These are phyloP conservation scores for Tachycineta bicolor DNA, from an alignment of 2,113 vertebrate species.

Conservation along the genomic window DNA sequence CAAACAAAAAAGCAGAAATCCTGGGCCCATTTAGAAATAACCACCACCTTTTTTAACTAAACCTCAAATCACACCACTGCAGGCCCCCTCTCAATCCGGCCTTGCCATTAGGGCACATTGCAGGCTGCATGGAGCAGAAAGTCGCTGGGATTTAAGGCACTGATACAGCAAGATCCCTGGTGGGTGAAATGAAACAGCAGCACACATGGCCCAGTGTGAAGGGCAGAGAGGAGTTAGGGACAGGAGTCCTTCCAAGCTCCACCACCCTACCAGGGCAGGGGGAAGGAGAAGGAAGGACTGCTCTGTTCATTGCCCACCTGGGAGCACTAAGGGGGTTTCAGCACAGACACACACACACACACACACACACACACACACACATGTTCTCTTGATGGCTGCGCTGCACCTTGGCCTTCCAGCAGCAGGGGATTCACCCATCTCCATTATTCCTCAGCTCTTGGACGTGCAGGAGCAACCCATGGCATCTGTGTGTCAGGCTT, in stretches of 20 bases:
- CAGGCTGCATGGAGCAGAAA: not conserved
- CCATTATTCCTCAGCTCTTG: not conserved
- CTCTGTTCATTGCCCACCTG: accelerated
- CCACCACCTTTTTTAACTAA: not conserved
- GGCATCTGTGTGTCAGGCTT: accelerated
- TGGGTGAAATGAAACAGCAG: not conserved
- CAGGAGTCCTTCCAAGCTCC: not conserved
- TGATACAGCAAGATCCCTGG: not conserved
- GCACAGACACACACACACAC: not conserved
- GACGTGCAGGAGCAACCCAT: not conserved
- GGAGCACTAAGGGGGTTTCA: not conserved
- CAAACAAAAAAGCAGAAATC: not conserved
- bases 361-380: not conserved
- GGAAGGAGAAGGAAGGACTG: not conserved
- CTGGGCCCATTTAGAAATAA: not conserved
- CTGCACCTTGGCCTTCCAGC: not conserved
- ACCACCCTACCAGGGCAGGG: not conserved
- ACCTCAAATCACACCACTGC: not conserved
- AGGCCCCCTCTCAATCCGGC: not conserved
- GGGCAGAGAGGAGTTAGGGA: not conserved
- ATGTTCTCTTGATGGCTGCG: not conserved
- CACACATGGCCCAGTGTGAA: accelerated
- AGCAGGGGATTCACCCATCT: not conserved
- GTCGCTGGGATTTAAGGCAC: not conserved
- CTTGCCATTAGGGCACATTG: not conserved